Base-by-base conservation (phyloP, 2,113 vertebrate species). In the Larimichthys crocea region DNA sequence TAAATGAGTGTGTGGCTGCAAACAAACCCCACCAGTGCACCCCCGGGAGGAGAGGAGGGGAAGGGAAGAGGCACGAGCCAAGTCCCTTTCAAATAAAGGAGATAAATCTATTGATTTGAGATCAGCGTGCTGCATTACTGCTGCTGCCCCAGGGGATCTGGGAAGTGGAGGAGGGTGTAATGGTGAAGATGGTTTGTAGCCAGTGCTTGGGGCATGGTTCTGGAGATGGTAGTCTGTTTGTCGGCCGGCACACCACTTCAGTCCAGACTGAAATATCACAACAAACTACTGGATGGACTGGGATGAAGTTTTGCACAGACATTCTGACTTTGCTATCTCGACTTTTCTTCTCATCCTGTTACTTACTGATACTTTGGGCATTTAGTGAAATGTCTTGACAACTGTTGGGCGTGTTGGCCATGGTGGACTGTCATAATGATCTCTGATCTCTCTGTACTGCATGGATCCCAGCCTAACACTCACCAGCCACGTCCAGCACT, bases 21-120 rank as follows among this genome's bases (percentile, higher is more conserved):
- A 95, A 94, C 87, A 91, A 92, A 83, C 75, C 91, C 80, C 68
- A 49, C 49, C 85, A 76, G 88, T 29, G 40, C 77, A 82, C 89
- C 90, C 91, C 79, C 4, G 83, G 86, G 86, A 92, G 86, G 86
- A 92, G 67, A 40, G 55, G 80, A 87, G 81, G 77, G 82, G 71
- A 86, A 85, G 55, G 65, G 67, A 69, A 85, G 76, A 74, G 80
- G 77, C 74, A 76, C 17, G 12, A 76, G 68, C 85, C 74, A 49
- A 80, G 76, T 77, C 86, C 76, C 66, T 80, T 42, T 65, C 29
- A 82, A 83, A 86, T 79, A 76, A 89, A 76, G 76, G 88, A 90
- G 90, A 92, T 89, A 93, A 93, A 94, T 91, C 79, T 94, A 95
- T 95, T 93, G 93, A 95, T 93, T 84, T 88, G 74, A 80, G 90